A percentile compares a stretch with the other conserved stretches of the same genome.
Evolutionary conservation across 2,888 invertebrate species (phyloP).

Genomic region (Trissonchulus sp.): DNA sequence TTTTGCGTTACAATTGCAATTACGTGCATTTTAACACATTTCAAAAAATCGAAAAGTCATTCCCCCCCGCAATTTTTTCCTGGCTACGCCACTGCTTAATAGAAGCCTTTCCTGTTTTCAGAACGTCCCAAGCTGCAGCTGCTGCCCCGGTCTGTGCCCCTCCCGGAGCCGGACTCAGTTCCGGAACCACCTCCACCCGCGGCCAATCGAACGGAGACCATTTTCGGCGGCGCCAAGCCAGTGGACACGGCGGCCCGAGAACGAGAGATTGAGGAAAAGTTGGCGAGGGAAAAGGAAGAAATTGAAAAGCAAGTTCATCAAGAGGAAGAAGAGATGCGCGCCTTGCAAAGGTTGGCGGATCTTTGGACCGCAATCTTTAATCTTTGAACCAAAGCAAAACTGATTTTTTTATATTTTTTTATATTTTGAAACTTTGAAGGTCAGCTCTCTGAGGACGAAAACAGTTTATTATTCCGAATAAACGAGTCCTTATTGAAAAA

Average conservation of each 20-base stretch:
- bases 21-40: too few species aligned
- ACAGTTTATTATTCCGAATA: too few species aligned
- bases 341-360: too few species aligned
- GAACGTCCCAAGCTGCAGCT: slow-evolving; percentile 15
- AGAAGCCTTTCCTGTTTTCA: neutral
- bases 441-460: too few species aligned
- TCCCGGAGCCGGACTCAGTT: neutral
- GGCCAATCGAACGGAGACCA: neutral
- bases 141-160: slow-evolving; percentile 11
- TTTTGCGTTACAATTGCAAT: too few species aligned
- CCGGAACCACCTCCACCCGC: neutral
- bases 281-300: slow-evolving; percentile 49
- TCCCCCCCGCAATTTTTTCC: neutral
- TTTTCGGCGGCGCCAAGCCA: slow-evolving; percentile 43
- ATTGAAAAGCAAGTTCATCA: slow-evolving; percentile 34
- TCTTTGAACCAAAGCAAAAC: too few species aligned
- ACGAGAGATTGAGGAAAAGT: slow-evolving; percentile 48
- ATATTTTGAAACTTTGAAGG: too few species aligned
- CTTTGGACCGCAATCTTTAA: too few species aligned
- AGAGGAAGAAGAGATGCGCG: too few species aligned
- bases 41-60: neutral
- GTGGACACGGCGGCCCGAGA: slow-evolving; percentile 50
- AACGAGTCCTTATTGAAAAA: too few species aligned
- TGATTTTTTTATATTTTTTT: too few species aligned
- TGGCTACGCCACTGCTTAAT: neutral